Percentiles rank a stretch among this genome's conserved stretches.
phyloP scores from a whole-genome alignment of 1,140 invertebrate genomes.

The Adelges cooleyi region DNA sequence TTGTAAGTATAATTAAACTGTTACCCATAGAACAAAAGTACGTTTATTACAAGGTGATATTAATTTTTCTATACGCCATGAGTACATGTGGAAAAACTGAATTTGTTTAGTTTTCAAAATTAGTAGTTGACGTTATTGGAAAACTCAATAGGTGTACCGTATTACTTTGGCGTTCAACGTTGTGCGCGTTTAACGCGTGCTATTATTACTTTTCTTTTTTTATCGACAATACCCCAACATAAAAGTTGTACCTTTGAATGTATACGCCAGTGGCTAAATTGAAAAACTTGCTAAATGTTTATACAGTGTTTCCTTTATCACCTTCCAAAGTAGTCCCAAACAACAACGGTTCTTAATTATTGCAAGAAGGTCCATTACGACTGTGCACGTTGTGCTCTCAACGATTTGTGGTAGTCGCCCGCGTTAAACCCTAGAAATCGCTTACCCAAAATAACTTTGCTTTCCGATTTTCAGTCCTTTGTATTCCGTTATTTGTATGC shows the following conservation, averaged over 20 bases:
- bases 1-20: too few relatives aligned
- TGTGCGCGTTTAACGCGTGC: background rate
- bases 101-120: background rate
- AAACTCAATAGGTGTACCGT: too few relatives aligned
- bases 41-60: too few relatives aligned
- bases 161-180: too few relatives aligned
- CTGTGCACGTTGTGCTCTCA: too few relatives aligned
- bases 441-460: background rate
- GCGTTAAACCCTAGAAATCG: background rate
- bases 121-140: background rate
- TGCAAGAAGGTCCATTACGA: background rate
- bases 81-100: too few relatives aligned
- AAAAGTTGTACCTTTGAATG: background rate
- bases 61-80: too few relatives aligned
- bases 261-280: background rate
- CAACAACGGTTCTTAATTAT: background rate
- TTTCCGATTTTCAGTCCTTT: background rate
- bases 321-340: background rate
- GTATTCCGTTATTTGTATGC: too few relatives aligned
- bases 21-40: too few relatives aligned
- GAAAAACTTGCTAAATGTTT: background rate
- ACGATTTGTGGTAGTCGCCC: too few relatives aligned
- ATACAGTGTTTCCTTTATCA: too few relatives aligned
- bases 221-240: background rate
- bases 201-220: background rate